Evolutionary conservation across 2,888 invertebrate species (phyloP).

Genomic region (Chelonus formosanus): DNA sequence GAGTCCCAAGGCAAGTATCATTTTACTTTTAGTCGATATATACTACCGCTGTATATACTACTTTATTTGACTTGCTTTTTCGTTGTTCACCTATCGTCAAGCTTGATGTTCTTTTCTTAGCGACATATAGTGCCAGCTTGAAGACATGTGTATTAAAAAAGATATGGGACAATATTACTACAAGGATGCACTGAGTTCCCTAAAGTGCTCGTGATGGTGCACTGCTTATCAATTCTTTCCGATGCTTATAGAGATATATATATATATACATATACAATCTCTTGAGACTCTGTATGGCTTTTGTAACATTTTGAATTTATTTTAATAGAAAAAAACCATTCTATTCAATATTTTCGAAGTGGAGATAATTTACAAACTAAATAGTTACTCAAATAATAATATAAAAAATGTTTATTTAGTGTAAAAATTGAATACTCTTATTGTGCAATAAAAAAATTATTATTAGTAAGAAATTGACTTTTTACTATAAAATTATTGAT

Average conservation of each 20-base stretch:
- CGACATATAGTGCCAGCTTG: background rate
- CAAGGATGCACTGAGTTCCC: conserved; percentile 1
- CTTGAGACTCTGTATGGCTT: background rate
- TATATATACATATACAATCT: background rate
- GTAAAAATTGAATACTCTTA: too few relatives aligned
- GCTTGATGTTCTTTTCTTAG: conserved; percentile 12
- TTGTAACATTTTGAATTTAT: background rate
- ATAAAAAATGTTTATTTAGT: too few relatives aligned
- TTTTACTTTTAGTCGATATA: conserved; percentile 31
- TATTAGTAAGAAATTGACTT: too few relatives aligned
- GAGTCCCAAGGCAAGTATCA: conserved; percentile 22
- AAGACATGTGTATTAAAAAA: conserved; percentile 2
- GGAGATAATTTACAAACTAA: too few relatives aligned
- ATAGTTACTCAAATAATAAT: too few relatives aligned
- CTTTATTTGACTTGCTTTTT: conserved; percentile 6
- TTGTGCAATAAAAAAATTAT: too few relatives aligned
- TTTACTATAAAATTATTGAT: too few relatives aligned
- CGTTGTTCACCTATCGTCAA: conserved; percentile 9
- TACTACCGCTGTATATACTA: conserved; percentile 18
- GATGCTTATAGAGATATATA: conserved; percentile 22
- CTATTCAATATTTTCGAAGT: too few relatives aligned
- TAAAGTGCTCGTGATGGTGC: conserved; percentile 28
- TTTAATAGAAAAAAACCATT: too few relatives aligned
- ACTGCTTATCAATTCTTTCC: conserved; percentile 45
- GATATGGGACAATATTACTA: conserved; percentile 6